A percentile compares a stretch with the other conserved stretches of the same genome.
These are phyloP conservation scores for Poeciliopsis prolifica DNA, from an alignment of 2,113 vertebrate species.

Conservation along the genomic window DNA sequence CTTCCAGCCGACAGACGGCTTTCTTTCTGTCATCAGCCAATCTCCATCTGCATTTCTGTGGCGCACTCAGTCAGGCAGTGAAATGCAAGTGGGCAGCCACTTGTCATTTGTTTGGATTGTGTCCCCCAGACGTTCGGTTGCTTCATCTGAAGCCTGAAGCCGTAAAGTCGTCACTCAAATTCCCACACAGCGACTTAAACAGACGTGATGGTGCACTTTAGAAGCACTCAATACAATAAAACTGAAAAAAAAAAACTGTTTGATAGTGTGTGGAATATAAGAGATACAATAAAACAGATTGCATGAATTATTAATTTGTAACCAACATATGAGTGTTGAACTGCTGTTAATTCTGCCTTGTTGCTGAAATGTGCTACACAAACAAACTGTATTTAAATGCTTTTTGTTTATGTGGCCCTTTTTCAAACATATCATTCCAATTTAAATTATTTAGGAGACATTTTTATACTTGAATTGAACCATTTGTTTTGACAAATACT, in stretches of 20 bases:
- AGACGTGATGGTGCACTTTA: constrained; percentile 3
- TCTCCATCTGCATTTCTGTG: constrained; percentile 34
- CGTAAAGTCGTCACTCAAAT: constrained; percentile 52
- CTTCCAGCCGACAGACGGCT: constrained; percentile 26
- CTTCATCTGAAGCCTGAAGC: constrained; percentile 39
- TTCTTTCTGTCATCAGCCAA: constrained; percentile 52
- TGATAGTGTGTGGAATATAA: too few relatives aligned
- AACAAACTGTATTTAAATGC: too few relatives aligned
- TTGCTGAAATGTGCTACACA: too few relatives aligned
- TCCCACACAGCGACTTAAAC: constrained; percentile 29
- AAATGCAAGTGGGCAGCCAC: constrained; percentile 60
- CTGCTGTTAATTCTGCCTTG: too few relatives aligned
- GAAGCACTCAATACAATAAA: constrained; percentile 1
- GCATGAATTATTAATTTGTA: too few relatives aligned
- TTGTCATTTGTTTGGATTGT: constrained; percentile 60
- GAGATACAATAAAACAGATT: too few relatives aligned
- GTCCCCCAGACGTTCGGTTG: constrained; percentile 28
- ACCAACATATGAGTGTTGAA: too few relatives aligned
- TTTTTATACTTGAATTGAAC: neutral
- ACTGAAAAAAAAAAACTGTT: neutral
- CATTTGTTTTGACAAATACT: neutral
- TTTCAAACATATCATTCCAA: too few relatives aligned
- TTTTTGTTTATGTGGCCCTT: too few relatives aligned
- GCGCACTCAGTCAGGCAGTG: constrained; percentile 56
- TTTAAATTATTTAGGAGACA: too few relatives aligned